phyloP scores from a whole-genome alignment of 2,888 invertebrate species.

The Malachius bipustulatus region DNA sequence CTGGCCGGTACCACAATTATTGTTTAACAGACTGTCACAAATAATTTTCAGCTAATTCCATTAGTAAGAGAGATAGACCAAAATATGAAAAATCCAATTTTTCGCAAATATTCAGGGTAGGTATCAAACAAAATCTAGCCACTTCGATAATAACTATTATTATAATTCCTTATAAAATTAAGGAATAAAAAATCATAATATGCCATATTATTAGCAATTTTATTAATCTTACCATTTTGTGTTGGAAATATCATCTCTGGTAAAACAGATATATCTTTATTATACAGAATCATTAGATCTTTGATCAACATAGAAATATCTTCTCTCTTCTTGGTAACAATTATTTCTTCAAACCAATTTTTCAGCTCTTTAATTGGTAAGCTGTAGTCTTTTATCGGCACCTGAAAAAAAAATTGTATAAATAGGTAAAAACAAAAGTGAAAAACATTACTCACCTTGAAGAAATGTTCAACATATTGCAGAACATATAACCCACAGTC shows the following conservation, averaged over 20 bases:
- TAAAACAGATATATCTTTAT: constrained; percentile 52
- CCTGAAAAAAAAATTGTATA: constrained; percentile 38
- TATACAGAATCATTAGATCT: constrained; percentile 59
- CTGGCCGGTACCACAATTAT: too few species aligned
- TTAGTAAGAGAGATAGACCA: too few species aligned
- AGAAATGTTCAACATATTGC: constrained; percentile 95
- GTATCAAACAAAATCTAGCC: constrained; percentile 1
- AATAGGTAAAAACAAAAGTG: constrained; percentile 6
- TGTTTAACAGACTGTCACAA: too few species aligned
- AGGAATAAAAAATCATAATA: neutral
- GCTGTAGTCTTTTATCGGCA: constrained; percentile 69
- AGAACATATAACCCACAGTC: constrained; percentile 94
- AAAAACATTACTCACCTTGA: constrained; percentile 57
- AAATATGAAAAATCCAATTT: too few species aligned
- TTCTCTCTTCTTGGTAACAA: constrained; percentile 74
- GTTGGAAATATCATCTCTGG: constrained; percentile 69
- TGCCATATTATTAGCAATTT: neutral
- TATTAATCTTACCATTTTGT: constrained; percentile 47
- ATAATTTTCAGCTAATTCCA: constrained; percentile 1
- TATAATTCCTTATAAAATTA: neutral
- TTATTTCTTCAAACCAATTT: constrained; percentile 78
- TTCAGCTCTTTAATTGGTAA: constrained; percentile 72
- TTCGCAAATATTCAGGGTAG: neutral
- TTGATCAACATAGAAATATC: constrained; percentile 72
- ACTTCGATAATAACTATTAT: neutral